Percentiles rank a stretch among this genome's conserved stretches.
phyloP scores from a whole-genome alignment of 2,888 invertebrate species.

The Caenorhabditis sp. region DNA sequence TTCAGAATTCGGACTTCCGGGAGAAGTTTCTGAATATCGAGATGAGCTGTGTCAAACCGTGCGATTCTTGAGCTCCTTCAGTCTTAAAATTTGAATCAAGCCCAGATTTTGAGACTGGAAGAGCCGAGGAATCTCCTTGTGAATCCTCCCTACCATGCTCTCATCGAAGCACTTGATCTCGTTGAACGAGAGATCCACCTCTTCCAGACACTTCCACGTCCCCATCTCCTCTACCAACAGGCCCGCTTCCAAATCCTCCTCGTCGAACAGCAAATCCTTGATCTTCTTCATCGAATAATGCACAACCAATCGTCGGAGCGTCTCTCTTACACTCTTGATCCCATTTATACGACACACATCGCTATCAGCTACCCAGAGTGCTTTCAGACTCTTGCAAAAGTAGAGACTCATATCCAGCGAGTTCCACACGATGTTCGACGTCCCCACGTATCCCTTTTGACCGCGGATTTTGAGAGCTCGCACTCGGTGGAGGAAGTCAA shows the following conservation, averaged over 20 bases:
- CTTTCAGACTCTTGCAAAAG: slow-evolving; percentile 89
- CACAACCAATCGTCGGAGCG: slow-evolving; percentile 87
- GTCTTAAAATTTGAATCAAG: too few relatives aligned
- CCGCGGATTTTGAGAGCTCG: slow-evolving; percentile 87
- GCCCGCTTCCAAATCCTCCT: slow-evolving; percentile 84
- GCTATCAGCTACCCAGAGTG: slow-evolving; percentile 85
- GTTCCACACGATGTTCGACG: slow-evolving; percentile 92
- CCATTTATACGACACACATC: slow-evolving; percentile 82
- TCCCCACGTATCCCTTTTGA: slow-evolving; percentile 86
- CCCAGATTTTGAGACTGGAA: too few relatives aligned
- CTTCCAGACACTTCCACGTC: slow-evolving; percentile 85
- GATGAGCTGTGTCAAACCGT: neutral
- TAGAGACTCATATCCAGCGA: slow-evolving; percentile 90
- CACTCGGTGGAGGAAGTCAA: slow-evolving; percentile 90
- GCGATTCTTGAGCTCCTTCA: too few relatives aligned
- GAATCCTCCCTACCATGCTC: slow-evolving; percentile 89
- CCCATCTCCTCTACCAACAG: slow-evolving; percentile 72
- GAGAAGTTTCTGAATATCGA: slow-evolving; percentile 83
- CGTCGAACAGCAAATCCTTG: slow-evolving; percentile 89
- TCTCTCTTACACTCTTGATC: slow-evolving; percentile 86
- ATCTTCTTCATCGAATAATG: slow-evolving; percentile 87
- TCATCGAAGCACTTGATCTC: slow-evolving; percentile 89
- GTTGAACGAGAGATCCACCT: slow-evolving; percentile 90
- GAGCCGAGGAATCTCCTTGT: too few relatives aligned
- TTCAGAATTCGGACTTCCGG: slow-evolving; percentile 85